phyloP scores from a whole-genome alignment of 2,888 invertebrate species.

The Lucinisca nassula region DNA sequence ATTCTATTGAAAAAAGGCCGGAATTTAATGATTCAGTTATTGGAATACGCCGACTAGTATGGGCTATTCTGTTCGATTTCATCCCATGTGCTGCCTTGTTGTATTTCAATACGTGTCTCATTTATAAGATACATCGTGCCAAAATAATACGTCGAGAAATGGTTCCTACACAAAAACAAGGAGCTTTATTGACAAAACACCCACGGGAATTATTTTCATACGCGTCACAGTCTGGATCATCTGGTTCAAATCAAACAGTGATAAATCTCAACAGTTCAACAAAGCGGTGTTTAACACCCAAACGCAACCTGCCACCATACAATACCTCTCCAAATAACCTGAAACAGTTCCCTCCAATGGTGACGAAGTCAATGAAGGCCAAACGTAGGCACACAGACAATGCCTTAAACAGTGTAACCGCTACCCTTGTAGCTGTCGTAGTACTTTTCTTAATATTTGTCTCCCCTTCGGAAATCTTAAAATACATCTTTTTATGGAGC shows the following conservation, averaged over 20 bases:
- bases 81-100: conserved; percentile 84
- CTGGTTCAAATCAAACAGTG: conserved; percentile 28
- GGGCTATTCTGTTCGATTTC: conserved; percentile 84
- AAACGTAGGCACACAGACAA: conserved; percentile 75
- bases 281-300: not conserved
- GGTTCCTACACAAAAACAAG: conserved; percentile 72
- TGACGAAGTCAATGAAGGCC: conserved; percentile 44
- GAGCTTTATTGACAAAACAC: conserved; percentile 55
- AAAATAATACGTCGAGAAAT: conserved; percentile 81
- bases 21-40: conserved; percentile 69
- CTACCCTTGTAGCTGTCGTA: conserved; percentile 85
- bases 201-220: conserved; percentile 68
- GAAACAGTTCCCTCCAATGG: not conserved
- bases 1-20: conserved; percentile 64
- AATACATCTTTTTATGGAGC: conserved; percentile 78
- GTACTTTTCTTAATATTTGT: conserved; percentile 85
- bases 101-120: conserved; percentile 85
- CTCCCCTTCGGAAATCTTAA: conserved; percentile 85
- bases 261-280: not conserved
- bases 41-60: conserved; percentile 77
- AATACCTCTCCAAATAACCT: not conserved
- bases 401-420: conserved; percentile 85
- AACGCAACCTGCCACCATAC: not conserved
- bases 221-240: conserved; percentile 43
- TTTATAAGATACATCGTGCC: conserved; percentile 78